Percentiles rank a stretch among this genome's conserved stretches.
Conservation (phyloP, 2,888 invertebrate species). For the Cerceris rybyensis region DNA sequence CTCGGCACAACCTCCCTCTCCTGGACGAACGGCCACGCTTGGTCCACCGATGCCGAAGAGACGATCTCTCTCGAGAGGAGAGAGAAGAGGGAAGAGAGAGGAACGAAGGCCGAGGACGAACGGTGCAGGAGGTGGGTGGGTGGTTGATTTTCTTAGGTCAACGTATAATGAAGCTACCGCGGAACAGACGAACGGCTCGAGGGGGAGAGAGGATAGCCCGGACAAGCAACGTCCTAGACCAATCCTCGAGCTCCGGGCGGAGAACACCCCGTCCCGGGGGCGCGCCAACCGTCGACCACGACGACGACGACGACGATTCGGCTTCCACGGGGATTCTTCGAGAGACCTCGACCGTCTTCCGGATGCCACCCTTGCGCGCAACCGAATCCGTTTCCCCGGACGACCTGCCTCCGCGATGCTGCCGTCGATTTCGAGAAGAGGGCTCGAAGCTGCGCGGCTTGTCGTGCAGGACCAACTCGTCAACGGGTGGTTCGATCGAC, state of each 20-base stretch:
- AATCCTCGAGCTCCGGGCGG: conserved; percentile 73
- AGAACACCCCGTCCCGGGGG: conserved; percentile 66
- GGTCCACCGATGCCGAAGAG: conserved; percentile 49
- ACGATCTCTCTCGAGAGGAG: conserved; percentile 39
- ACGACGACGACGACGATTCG: conserved; percentile 2
- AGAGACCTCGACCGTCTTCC: conserved; percentile 60
- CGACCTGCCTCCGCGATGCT: neutral
- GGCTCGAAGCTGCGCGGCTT: too few species aligned
- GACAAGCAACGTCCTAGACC: conserved; percentile 75
- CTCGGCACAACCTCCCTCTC: conserved; percentile 60
- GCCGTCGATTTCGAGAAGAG: too few species aligned
- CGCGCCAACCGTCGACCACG: conserved; percentile 65
- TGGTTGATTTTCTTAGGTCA: conserved; percentile 82
- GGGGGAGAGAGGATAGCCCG: conserved; percentile 58
- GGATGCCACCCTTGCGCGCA: conserved; percentile 39
- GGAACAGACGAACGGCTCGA: conserved; percentile 54
- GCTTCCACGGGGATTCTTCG: conserved; percentile 68
- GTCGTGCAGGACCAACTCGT: too few species aligned
- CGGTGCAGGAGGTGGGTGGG: conserved; percentile 59
- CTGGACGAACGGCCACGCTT: conserved; percentile 50
- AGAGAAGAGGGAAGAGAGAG: conserved; percentile 50
- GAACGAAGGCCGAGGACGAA: conserved; percentile 71
- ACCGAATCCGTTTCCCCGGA: conserved; percentile 41
- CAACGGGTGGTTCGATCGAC: too few species aligned
- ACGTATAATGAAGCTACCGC: conserved; percentile 80